Evolutionary conservation across 2,113 vertebrate species (phyloP).

Genomic region (Pelecanus crispus): DNA sequence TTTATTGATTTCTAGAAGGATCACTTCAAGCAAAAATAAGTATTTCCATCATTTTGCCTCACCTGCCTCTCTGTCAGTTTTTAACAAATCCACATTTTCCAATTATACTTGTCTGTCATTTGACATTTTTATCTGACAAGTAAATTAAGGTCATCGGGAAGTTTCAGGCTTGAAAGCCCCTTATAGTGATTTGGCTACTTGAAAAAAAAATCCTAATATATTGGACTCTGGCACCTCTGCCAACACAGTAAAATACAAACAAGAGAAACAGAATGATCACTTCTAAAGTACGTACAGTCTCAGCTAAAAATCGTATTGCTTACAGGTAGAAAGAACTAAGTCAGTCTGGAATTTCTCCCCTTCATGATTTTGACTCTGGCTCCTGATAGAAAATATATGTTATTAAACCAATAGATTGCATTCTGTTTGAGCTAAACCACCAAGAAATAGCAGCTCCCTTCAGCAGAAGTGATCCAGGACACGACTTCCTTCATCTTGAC

Average conservation of each 20-base stretch:
- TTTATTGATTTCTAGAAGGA: constrained; percentile 16
- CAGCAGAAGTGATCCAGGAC: not conserved
- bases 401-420: not conserved
- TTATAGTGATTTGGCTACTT: not conserved
- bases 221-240: not conserved
- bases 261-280: not conserved
- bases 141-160: constrained; percentile 50
- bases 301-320: not conserved
- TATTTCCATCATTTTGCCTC: constrained; percentile 1
- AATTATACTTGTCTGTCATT: constrained; percentile 24
- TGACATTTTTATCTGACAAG: constrained; percentile 52
- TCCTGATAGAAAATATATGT: not conserved
- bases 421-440: not conserved
- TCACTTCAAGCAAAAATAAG: constrained; percentile 24
- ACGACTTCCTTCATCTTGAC: not conserved
- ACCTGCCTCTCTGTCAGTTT: constrained; percentile 12
- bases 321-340: not conserved
- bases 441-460: not conserved
- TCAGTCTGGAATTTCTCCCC: not conserved
- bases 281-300: not conserved
- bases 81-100: constrained; percentile 45
- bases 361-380: not conserved
- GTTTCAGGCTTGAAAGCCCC: not conserved
- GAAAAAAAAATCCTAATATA: not conserved
- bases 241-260: not conserved